Evolutionary conservation across 2,797 vertebrate genomes (phyloP).

Genomic region (Picus viridis): DNA sequence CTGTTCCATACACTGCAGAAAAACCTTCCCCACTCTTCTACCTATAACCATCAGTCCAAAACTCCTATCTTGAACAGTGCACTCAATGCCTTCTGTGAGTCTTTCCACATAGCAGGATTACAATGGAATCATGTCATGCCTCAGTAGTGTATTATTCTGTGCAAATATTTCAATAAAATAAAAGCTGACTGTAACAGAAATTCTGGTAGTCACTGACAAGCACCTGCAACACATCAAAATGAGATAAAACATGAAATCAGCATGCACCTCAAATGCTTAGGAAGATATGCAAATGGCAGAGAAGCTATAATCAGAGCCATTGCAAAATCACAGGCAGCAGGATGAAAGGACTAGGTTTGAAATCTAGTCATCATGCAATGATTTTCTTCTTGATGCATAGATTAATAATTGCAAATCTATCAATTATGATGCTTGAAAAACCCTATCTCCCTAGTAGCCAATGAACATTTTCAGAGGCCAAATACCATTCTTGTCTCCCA

Average conservation of each 20-base stretch:
- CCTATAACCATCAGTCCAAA: neutral
- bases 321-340: slow-evolving; percentile 50
- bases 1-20: neutral
- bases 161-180: slow-evolving; percentile 45
- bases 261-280: slow-evolving; percentile 42
- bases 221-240: slow-evolving; percentile 63
- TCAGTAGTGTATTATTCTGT: neutral
- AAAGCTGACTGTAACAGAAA: slow-evolving; percentile 31
- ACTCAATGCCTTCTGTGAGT: neutral
- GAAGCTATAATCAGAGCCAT: slow-evolving; percentile 61
- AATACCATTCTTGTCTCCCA: neutral
- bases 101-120: neutral
- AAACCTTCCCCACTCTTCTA: neutral
- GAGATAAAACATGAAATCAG: slow-evolving; percentile 55
- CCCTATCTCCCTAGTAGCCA: slow-evolving; percentile 9
- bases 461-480: slow-evolving; percentile 15
- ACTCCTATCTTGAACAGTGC: neutral
- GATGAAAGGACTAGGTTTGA: slow-evolving; percentile 50
- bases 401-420: slow-evolving; percentile 67
- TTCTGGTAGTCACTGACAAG: slow-evolving; percentile 33
- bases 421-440: slow-evolving; percentile 43
- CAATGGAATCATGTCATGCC: neutral
- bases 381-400: slow-evolving; percentile 60
- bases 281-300: slow-evolving; percentile 66
- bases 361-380: slow-evolving; percentile 57